phyloP scores from a whole-genome alignment of 2,113 vertebrate species.

The Nibea coibor region DNA sequence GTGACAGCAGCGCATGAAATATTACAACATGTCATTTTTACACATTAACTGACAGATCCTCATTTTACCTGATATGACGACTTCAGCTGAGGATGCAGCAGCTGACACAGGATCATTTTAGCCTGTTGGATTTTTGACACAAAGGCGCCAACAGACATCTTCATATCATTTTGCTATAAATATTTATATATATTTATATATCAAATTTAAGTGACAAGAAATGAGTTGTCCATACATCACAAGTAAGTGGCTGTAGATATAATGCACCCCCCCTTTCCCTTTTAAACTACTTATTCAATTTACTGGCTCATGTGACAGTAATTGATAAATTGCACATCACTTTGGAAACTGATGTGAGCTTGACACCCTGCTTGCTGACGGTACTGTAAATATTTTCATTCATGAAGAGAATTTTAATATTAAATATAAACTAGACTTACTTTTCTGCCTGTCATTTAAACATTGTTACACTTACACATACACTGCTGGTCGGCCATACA shows the following conservation, averaged over 20 bases:
- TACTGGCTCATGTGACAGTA: neutral
- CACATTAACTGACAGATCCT: slow-evolving; percentile 42
- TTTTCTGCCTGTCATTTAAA: slow-evolving; percentile 17
- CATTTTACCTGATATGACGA: slow-evolving; percentile 25
- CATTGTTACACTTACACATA: neutral
- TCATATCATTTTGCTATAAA: slow-evolving; percentile 12
- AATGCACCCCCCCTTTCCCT: neutral
- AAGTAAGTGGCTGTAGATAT: slow-evolving; percentile 10
- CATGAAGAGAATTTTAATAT: neutral
- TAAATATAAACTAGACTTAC: neutral
- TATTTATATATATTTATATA: slow-evolving; percentile 18
- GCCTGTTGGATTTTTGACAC: slow-evolving; percentile 28
- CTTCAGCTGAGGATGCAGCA: slow-evolving; percentile 11
- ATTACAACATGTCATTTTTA: slow-evolving; percentile 49
- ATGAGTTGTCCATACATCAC: slow-evolving; percentile 7
- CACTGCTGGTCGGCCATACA: neutral
- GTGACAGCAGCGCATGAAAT: slow-evolving; percentile 43
- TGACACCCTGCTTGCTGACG: neutral
- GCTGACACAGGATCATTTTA: slow-evolving; percentile 38
- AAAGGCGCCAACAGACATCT: neutral
- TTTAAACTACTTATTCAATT: neutral
- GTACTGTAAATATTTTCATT: slow-evolving; percentile 6
- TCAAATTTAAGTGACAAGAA: slow-evolving; percentile 38
- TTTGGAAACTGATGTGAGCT: slow-evolving; percentile 4
- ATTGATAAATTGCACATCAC: slow-evolving; percentile 19